phyloP scores from a whole-genome alignment of 1,140 invertebrate species.

The Brachystomella parvula region DNA sequence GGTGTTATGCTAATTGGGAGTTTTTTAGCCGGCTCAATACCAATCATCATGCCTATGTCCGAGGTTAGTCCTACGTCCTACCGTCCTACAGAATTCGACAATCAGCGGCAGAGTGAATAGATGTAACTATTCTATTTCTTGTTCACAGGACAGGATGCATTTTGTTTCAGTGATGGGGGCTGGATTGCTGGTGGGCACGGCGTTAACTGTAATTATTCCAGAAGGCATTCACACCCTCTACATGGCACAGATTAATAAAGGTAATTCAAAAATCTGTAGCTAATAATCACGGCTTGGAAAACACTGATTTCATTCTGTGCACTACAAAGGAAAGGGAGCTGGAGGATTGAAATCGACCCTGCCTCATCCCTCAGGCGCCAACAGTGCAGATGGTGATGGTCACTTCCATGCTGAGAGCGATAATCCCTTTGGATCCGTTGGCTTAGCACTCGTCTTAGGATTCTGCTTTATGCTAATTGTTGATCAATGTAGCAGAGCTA shows the following conservation, averaged over 20 bases:
- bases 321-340: not conserved
- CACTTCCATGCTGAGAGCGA: slow-evolving; percentile 38
- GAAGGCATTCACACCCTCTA: slow-evolving; percentile 87
- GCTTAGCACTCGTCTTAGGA: slow-evolving; percentile 67
- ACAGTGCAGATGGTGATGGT: not conserved
- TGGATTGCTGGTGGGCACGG: slow-evolving; percentile 94
- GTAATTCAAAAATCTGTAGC: slow-evolving; percentile 5
- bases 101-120: not conserved
- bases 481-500: slow-evolving; percentile 60
- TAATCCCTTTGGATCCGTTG: slow-evolving; percentile 55
- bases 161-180: slow-evolving; percentile 91
- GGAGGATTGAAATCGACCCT: not conserved
- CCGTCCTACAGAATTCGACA: too few relatives aligned
- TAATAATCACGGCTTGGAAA: not conserved
- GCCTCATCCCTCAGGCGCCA: not conserved
- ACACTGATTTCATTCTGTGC: too few relatives aligned
- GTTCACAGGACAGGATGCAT: slow-evolving; percentile 83
- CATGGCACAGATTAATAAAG: slow-evolving; percentile 38
- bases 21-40: slow-evolving; percentile 81
- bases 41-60: slow-evolving; percentile 82
- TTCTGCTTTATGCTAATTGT: slow-evolving; percentile 97
- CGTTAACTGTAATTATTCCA: slow-evolving; percentile 94
- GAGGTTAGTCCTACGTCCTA: slow-evolving; percentile 72
- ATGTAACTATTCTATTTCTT: slow-evolving; percentile 33
- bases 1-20: slow-evolving; percentile 91